These are phyloP conservation scores for Microdon myrmicae DNA, from an alignment of 2,888 invertebrate species.

Conservation along the genomic window DNA sequence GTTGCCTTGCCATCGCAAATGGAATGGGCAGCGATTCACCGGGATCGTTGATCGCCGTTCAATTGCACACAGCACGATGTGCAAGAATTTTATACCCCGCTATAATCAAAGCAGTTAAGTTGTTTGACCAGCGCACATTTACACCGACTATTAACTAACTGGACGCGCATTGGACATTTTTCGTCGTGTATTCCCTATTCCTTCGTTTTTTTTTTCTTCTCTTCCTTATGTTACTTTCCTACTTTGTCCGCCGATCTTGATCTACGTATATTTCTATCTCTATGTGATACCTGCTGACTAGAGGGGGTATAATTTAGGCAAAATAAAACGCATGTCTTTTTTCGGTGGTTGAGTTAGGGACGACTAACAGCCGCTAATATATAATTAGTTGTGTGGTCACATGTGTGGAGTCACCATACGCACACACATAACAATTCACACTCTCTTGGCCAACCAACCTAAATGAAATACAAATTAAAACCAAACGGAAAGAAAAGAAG, in stretches of 20 bases:
- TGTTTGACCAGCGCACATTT: constrained; percentile 22
- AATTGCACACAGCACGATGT: constrained; percentile 2
- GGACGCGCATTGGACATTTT: constrained; percentile 19
- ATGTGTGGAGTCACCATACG: too few species aligned
- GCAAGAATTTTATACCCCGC: constrained; percentile 1
- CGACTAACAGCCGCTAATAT: neutral
- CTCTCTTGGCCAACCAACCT: constrained; percentile 36
- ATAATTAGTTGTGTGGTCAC: too few species aligned
- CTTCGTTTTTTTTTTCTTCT: neutral
- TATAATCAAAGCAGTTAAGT: constrained; percentile 12
- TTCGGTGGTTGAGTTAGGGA: constrained; percentile 30
- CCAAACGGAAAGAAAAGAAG: neutral
- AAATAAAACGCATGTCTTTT: constrained; percentile 25
- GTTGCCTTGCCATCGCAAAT: constrained; percentile 11
- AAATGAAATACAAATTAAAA: constrained; percentile 26
- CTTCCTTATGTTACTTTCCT: constrained; percentile 4
- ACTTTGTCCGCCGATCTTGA: too few species aligned
- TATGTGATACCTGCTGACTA: constrained; percentile 19
- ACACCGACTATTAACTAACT: constrained; percentile 29
- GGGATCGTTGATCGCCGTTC: constrained; percentile 19
- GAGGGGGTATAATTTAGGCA: constrained; percentile 25
- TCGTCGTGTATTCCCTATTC: constrained; percentile 1
- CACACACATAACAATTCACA: constrained; percentile 1
- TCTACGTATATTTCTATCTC: too few species aligned
- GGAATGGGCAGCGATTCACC: constrained; percentile 14